Conservation (phyloP, 2,113 vertebrate species). For the Mixornis gularis region DNA sequence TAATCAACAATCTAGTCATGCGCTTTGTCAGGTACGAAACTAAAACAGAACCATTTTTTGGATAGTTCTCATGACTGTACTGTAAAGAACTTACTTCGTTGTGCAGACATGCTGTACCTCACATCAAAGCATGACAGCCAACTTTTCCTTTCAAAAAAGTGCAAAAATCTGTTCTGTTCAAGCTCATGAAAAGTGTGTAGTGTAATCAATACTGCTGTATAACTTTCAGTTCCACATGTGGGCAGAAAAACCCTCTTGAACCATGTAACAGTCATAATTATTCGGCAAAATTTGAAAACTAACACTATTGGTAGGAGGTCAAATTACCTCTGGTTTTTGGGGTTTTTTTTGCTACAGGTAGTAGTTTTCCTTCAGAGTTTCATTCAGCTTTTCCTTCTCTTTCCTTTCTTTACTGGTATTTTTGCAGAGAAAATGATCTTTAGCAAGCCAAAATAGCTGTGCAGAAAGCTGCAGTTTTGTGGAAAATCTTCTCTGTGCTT, state of each 20-base stretch:
- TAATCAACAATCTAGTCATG: neutral
- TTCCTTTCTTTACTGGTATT: neutral
- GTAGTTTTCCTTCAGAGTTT: neutral
- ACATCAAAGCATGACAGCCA: neutral
- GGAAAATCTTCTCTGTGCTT: neutral
- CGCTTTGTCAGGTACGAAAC: neutral
- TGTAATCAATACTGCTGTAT: neutral
- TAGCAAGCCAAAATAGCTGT: neutral
- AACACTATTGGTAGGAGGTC: accelerated
- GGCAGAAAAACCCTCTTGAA: neutral
- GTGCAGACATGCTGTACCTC: neutral
- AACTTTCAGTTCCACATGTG: neutral
- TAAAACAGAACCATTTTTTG: neutral
- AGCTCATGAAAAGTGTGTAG: neutral
- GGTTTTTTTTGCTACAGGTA: neutral
- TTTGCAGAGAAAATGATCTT: neutral
- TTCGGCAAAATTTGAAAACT: neutral
- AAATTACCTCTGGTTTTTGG: neutral
- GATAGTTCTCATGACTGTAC: neutral
- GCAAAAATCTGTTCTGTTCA: neutral
- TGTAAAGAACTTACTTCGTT: neutral
- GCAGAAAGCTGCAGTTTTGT: neutral
- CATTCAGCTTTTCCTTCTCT: neutral
- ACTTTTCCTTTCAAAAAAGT: neutral
- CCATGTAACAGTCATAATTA: neutral